Base-by-base conservation (phyloP, 1,140 invertebrate species). In the Saccostrea glomerata region DNA sequence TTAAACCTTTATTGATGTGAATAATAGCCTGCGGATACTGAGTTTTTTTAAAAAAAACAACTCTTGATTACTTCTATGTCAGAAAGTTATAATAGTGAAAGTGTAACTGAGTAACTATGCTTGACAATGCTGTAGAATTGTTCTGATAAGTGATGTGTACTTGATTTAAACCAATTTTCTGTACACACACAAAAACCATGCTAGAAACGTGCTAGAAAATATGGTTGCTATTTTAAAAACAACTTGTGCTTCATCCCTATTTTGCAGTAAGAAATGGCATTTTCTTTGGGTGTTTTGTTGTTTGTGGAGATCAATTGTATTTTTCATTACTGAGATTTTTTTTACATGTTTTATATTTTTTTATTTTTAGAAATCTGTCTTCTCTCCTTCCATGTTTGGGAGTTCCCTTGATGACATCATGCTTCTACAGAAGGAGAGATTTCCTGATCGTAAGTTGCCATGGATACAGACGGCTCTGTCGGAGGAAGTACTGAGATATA, bases 381-480 rank as follows among this genome's bases (percentile, higher is more conserved):
- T 99, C 96, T 96, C 98, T 89, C 97, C 98, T 11, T 98, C 98
- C 82, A 98, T 99, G 97, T 99, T 99, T 95, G 98, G 98, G 12
- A 98, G 98, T 92, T 98, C 98, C 0, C 95, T 99, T 40, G 96
- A 97, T 13, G 98, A 99, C 95, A 97, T 99, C 12, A 98, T 99
- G 98, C 96, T 97, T 84, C 95, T 99, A 86, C 98, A 99, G 94
- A 96, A 96, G 91, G 97, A 98, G 83, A 93, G 95, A 82, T 99
- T 97, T 94, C 98, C 98, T 0, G 97, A 97, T 90, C 95, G 97
- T 55, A 97, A 97, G 93, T 95, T 99, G 89, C 98, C 98, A n/a
- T 99, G 98, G 98, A 98, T 99, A 93, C 98, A 99, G 94, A 98
- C 98, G 1, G 98, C 98, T 0, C 95, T 99, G 7, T 98, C 98